These are phyloP conservation scores for Lucilia sericata DNA, from an alignment of 1,140 invertebrate genomes.

Conservation along the genomic window DNA sequence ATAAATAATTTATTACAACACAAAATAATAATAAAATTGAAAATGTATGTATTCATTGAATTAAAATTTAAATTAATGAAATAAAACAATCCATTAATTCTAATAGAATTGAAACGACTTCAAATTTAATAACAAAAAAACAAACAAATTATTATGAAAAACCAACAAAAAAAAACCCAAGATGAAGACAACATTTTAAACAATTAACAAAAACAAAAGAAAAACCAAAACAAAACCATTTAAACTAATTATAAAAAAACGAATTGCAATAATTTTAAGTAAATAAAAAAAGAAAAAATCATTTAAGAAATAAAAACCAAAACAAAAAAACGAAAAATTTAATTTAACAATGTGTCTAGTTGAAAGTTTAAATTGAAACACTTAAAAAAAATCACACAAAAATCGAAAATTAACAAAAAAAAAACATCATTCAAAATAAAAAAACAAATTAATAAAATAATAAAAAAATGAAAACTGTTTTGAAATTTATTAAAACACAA, in stretches of 20 bases:
- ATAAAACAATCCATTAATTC: conserved; percentile 3
- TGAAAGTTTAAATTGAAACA: conserved; percentile 44
- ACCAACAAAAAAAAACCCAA: background rate
- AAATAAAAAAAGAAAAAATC: conserved; percentile 33
- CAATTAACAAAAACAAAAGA: background rate
- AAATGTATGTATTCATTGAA: conserved; percentile 44
- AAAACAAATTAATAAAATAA: conserved; percentile 18
- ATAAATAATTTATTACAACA: background rate
- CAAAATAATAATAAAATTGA: conserved; percentile 39
- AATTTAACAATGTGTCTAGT: conserved; percentile 40
- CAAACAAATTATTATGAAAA: background rate
- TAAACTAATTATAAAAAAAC: conserved; percentile 37
- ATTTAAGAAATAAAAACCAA: conserved; percentile 42
- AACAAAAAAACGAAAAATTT: conserved; percentile 32
- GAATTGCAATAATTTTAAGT: conserved; percentile 37
- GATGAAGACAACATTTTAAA: conserved; percentile 2
- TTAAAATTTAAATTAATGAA: conserved; percentile 32
- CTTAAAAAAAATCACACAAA: conserved; percentile 35
- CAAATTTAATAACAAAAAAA: background rate
- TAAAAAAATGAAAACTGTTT: conserved; percentile 1
- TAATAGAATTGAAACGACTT: conserved; percentile 11
- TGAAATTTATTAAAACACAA: conserved; percentile 39
- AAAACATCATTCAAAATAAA: conserved; percentile 15
- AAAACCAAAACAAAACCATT: conserved; percentile 16
- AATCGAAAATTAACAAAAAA: conserved; percentile 21